Conservation (phyloP, 2,113 vertebrate species). For the Melospiza melodia region DNA sequence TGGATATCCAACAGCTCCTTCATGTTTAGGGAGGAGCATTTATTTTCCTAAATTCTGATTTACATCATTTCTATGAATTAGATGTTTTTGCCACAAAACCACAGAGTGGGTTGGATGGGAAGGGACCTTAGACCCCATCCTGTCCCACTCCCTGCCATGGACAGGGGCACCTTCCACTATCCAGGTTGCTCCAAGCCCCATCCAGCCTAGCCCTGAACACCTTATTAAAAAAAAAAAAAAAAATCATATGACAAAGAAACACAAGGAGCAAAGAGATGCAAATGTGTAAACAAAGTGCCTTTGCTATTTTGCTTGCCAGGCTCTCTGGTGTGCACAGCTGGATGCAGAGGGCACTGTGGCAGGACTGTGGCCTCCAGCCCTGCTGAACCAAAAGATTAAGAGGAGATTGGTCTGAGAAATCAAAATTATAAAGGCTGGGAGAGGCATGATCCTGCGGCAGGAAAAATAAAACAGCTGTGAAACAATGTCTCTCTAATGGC, state of each 20-base stretch:
- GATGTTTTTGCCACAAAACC: neutral
- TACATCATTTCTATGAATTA: rapidly evolving
- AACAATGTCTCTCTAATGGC: neutral
- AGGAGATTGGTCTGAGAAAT: neutral
- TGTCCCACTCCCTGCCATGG: neutral
- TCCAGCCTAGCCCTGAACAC: neutral
- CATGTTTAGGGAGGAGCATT: rapidly evolving
- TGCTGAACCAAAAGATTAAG: neutral
- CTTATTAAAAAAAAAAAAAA: neutral
- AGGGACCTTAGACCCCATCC: neutral
- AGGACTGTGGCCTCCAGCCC: neutral
- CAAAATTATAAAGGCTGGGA: neutral
- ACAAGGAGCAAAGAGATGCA: neutral
- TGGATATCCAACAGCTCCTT: neutral
- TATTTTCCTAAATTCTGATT: neutral
- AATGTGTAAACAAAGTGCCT: neutral
- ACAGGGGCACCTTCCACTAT: neutral
- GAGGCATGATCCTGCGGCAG: neutral
- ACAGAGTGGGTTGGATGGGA: neutral
- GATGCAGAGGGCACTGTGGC: neutral
- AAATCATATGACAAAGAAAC: rapidly evolving
- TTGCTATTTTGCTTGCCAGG: neutral
- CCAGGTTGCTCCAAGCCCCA: neutral
- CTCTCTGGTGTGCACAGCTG: neutral
- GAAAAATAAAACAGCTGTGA: neutral